phyloP scores from a whole-genome alignment of 1,140 invertebrate genomes.

The Solenopsis fugax region DNA sequence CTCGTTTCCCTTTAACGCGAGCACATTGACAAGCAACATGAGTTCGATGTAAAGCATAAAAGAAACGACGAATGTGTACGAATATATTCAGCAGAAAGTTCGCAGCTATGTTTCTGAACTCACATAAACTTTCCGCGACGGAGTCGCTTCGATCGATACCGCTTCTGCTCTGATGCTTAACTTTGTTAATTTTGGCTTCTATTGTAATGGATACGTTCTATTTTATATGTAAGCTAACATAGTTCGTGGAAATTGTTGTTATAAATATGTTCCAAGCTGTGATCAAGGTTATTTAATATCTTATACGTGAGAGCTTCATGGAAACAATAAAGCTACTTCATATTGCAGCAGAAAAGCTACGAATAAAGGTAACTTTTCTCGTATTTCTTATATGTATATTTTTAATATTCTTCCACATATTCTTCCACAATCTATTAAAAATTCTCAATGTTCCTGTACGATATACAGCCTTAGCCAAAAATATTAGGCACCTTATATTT shows the following conservation, averaged over 20 bases:
- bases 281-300: background rate
- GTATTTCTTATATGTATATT: background rate
- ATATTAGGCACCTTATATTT: too few relatives aligned
- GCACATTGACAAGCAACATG: background rate
- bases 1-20: constrained; percentile 42
- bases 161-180: background rate
- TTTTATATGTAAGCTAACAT: constrained; percentile 3
- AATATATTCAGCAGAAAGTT: constrained; percentile 10
- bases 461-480: too few relatives aligned
- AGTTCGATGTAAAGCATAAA: background rate
- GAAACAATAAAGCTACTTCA: background rate
- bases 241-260: background rate
- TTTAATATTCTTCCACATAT: background rate
- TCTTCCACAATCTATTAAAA: background rate
- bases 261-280: background rate
- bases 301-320: background rate
- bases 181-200: background rate
- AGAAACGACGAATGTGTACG: background rate
- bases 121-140: background rate
- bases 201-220: background rate
- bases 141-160: constrained; percentile 10
- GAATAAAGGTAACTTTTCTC: background rate
- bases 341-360: background rate
- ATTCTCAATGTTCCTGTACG: background rate
- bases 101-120: background rate